A percentile compares a stretch with the other conserved stretches of the same genome.
Evolutionary conservation across 92 coral and sea anemone genomes (phyloP).

Genomic region (Bergia puertoricense): DNA sequence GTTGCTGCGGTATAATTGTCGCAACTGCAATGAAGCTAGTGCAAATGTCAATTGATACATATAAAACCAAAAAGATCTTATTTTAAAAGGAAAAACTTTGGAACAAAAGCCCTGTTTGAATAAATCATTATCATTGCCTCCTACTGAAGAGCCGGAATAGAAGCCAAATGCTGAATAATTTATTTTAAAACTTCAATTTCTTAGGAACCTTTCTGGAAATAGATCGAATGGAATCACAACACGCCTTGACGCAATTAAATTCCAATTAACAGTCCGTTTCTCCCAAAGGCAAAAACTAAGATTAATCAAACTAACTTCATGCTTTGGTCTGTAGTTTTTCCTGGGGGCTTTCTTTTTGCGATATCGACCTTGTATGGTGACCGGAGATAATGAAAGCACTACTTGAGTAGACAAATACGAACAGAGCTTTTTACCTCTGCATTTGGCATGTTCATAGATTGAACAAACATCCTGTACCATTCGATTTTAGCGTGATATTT

Average conservation of each 20-base stretch:
- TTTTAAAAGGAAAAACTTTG: not conserved
- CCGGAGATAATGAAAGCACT: not conserved
- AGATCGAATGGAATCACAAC: not conserved
- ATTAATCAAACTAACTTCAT: not conserved
- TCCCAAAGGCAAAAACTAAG: conserved; percentile 19
- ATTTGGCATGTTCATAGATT: not conserved
- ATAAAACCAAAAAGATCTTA: no score
- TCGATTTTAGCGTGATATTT: conserved; percentile 1
- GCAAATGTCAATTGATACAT: not conserved
- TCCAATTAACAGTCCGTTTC: conserved; percentile 19
- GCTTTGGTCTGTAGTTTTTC: not conserved
- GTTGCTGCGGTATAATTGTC: no score
- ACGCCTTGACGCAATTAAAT: conserved; percentile 10
- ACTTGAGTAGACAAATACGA: not conserved
- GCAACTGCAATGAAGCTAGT: no score
- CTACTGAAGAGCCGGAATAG: not conserved
- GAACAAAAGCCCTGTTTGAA: not conserved
- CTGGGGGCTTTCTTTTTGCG: conserved; percentile 5
- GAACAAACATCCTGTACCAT: not conserved
- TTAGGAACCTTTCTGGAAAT: not conserved
- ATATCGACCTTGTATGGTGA: not conserved
- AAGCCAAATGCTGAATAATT: not conserved
- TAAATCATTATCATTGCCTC: not conserved
- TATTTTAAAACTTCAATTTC: not conserved
- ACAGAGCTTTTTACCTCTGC: not conserved